phyloP scores from a whole-genome alignment of 2,888 invertebrate genomes.

The Caenorhabditis sinica region DNA sequence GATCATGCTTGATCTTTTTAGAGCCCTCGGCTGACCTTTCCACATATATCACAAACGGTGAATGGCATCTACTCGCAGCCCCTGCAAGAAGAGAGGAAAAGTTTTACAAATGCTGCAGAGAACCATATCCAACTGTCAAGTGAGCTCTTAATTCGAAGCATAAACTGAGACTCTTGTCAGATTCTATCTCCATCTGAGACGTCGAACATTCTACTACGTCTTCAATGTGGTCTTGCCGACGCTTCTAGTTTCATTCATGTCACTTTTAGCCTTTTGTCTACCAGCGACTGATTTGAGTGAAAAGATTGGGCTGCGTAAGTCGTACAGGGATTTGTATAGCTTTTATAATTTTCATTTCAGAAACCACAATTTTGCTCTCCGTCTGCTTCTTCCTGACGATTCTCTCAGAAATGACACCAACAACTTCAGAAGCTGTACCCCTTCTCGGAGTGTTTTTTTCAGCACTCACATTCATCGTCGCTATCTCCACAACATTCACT shows the following conservation, averaged over 20 bases:
- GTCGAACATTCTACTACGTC: constrained; percentile 76
- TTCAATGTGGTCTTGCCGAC: constrained; percentile 79
- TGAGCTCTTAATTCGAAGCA: constrained; percentile 14
- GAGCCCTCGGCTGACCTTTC: constrained; percentile 75
- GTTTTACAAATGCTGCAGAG: constrained; percentile 92
- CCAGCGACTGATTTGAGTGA: constrained; percentile 80
- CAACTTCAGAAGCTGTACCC: constrained; percentile 89
- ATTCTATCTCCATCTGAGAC: constrained; percentile 69
- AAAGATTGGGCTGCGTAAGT: constrained; percentile 79
- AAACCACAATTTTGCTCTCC: constrained; percentile 87
- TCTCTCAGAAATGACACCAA: constrained; percentile 97
- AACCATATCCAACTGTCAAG: constrained; percentile 85
- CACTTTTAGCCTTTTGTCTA: constrained; percentile 78
- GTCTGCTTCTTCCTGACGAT: constrained; percentile 98
- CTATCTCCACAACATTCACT: constrained; percentile 78
- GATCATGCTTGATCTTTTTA: not conserved
- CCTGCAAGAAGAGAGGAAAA: constrained; percentile 84
- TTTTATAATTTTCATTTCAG: constrained; percentile 60
- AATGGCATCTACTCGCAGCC: constrained; percentile 74
- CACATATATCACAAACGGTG: constrained; percentile 78
- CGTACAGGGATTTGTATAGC: not conserved
- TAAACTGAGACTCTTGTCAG: constrained; percentile 19
- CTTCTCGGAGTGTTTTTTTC: constrained; percentile 79
- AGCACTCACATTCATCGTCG: constrained; percentile 76
- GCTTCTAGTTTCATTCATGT: constrained; percentile 82